Evolutionary conservation across 2,113 vertebrate genomes (phyloP), one percentile per base, ranked within the genome.

Genomic region (Conger conger): DNA sequence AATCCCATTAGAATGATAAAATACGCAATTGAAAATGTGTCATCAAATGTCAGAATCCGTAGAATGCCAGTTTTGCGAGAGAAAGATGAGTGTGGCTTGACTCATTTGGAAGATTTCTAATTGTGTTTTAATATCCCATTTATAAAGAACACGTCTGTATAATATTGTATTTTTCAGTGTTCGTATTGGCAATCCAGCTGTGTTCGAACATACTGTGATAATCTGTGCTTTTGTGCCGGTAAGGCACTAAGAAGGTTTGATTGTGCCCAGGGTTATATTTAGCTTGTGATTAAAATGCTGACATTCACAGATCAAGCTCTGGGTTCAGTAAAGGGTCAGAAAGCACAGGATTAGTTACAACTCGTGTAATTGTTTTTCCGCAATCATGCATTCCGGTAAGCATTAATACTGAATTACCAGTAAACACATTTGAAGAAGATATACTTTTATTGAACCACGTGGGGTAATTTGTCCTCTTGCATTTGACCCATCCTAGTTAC

Each of bases 321-420:
- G 54, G 54, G 54, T 57, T 8, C 86, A 68, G 89, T 18, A 53
- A 87, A 73, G 50, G 80, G 83, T 79, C 86, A 68, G 40, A 27
- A 83, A 86, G 79, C 7, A 18, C 40, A 86, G 63, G 42, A 76
- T 68, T 82, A 60, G 83, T 80, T 87, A 92, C 68, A 92, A 91
- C 91, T 94, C 91, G 91, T 90, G 93, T 91, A 93, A 92, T 86
- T 91, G 94, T 94, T 80, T 93, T 91, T 89, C 88, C 89, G 93
- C 94, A 94, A 94, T 92, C 94, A 94, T 91, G 91, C 94, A 95
- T 91, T 95, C 92, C 93, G 93, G 91, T 95, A 93, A 95, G 93
- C 95, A 93, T 93, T 93, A 95, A 93, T 94, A 94, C 93, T 93
- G 94, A 93, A 93, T 94, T 93, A 92, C 93, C 92, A 92, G 93